phyloP scores from a whole-genome alignment of 2,113 vertebrate species.

The Hiodon tergisus region DNA sequence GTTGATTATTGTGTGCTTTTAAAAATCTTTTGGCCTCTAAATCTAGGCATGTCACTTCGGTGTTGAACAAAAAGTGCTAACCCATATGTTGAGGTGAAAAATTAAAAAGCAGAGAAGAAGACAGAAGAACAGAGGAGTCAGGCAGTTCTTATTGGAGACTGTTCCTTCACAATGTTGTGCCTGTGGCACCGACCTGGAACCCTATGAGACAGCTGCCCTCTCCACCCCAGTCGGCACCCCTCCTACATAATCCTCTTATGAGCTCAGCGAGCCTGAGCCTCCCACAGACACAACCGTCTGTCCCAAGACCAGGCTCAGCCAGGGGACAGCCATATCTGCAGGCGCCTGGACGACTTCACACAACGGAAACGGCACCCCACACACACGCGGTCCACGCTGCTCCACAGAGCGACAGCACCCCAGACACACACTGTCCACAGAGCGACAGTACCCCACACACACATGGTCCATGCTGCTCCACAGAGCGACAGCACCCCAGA shows the following conservation, averaged over 20 bases:
- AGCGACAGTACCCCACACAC: neutral
- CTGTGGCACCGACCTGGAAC: neutral
- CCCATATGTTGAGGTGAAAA: neutral
- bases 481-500: too few relatives aligned
- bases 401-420: too few relatives aligned
- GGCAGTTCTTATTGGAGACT: neutral
- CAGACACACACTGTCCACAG: too few relatives aligned
- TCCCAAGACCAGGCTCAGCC: neutral
- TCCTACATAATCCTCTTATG: slow-evolving; percentile 22
- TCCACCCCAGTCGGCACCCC: neutral
- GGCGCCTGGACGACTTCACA: neutral
- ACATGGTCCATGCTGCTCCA: too few relatives aligned
- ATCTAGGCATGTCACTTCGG: too few relatives aligned
- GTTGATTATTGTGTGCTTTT: too few relatives aligned
- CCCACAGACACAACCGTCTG: neutral
- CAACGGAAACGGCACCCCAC: neutral
- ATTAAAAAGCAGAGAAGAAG: neutral
- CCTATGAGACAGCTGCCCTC: slow-evolving; percentile 5
- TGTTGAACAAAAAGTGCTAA: too few relatives aligned
- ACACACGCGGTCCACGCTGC: neutral
- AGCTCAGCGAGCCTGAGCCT: slow-evolving; percentile 4
- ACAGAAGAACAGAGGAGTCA: neutral
- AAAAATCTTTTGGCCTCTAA: too few relatives aligned
- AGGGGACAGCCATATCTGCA: neutral
- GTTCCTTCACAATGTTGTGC: neutral